Conservation (phyloP, 1,140 invertebrate species). For the Brachionus calyciflorus region DNA sequence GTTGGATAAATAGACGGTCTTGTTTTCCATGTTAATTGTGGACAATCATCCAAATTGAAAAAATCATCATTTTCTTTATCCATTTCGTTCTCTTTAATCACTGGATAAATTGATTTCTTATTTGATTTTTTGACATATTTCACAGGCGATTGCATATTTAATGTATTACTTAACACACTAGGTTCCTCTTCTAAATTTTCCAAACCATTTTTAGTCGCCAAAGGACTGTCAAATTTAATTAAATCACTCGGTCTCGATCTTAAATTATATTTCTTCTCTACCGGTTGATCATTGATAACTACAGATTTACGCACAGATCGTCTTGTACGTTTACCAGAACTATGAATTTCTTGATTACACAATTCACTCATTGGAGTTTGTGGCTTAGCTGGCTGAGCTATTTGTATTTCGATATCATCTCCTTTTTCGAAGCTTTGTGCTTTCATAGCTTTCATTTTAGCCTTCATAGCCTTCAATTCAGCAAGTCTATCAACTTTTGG, state of each 20-base stretch:
- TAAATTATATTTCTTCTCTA: slow-evolving; percentile 29
- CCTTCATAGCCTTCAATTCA: slow-evolving; percentile 38
- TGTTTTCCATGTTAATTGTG: slow-evolving; percentile 21
- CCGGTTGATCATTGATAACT: not conserved
- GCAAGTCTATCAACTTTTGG: not conserved
- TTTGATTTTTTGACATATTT: not conserved
- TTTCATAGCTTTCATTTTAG: slow-evolving; percentile 32
- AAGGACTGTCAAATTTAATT: slow-evolving; percentile 39
- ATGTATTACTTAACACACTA: not conserved
- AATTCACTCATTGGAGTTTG: not conserved
- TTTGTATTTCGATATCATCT: slow-evolving; percentile 5
- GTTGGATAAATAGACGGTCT: slow-evolving; percentile 22
- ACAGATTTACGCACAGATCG: not conserved
- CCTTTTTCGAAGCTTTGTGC: too few species aligned
- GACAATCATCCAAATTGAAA: slow-evolving; percentile 27
- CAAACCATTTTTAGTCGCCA: not conserved
- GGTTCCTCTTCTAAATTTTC: not conserved
- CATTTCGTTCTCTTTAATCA: not conserved
- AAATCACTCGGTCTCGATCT: slow-evolving; percentile 43
- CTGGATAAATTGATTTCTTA: slow-evolving; percentile 27
- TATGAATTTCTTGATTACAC: not conserved
- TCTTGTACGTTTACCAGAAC: not conserved
- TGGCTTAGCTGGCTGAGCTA: not conserved
- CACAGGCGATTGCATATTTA: not conserved
- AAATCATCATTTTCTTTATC: slow-evolving; percentile 26